Percentiles rank a stretch among this genome's conserved stretches.
phyloP scores from a whole-genome alignment of 2,113 vertebrate species.

The Cromileptes altivelis region DNA sequence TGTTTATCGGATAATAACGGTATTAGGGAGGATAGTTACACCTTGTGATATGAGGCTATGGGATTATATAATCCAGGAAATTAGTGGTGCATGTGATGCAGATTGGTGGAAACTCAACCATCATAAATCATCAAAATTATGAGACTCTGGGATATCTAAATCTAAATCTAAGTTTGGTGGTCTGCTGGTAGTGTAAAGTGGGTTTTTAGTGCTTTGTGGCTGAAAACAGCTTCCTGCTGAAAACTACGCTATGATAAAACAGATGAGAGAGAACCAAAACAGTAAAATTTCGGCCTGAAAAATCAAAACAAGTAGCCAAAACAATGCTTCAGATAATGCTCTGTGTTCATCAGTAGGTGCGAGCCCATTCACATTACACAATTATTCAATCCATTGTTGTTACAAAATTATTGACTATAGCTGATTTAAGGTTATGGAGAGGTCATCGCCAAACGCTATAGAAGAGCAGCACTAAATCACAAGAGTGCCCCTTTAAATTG shows the following conservation, averaged over 20 bases:
- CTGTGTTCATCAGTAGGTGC: background rate
- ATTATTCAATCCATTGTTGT: background rate
- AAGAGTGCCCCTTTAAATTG: too few species aligned
- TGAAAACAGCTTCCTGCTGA: background rate
- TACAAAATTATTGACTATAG: background rate
- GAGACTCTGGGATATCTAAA: background rate
- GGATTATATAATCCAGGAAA: slow-evolving; percentile 48
- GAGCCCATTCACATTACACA: too few species aligned
- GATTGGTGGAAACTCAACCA: slow-evolving; percentile 7
- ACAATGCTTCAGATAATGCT: background rate
- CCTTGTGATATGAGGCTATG: slow-evolving; percentile 28
- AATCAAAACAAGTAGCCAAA: too few species aligned
- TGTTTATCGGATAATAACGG: slow-evolving; percentile 53
- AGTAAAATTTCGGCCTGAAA: too few species aligned
- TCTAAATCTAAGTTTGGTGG: background rate
- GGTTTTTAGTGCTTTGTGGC: background rate
- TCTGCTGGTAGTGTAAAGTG: background rate
- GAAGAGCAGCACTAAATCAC: too few species aligned
- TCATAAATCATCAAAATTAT: slow-evolving; percentile 16
- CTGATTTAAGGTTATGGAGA: background rate
- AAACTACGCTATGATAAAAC: background rate
- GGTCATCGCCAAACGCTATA: background rate
- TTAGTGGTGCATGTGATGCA: slow-evolving; percentile 13
- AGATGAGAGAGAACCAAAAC: too few species aligned
- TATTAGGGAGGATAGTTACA: slow-evolving; percentile 43